These are phyloP conservation scores for Meiosimyza decipiens DNA, from an alignment of 2,888 invertebrate species.

Conservation along the genomic window DNA sequence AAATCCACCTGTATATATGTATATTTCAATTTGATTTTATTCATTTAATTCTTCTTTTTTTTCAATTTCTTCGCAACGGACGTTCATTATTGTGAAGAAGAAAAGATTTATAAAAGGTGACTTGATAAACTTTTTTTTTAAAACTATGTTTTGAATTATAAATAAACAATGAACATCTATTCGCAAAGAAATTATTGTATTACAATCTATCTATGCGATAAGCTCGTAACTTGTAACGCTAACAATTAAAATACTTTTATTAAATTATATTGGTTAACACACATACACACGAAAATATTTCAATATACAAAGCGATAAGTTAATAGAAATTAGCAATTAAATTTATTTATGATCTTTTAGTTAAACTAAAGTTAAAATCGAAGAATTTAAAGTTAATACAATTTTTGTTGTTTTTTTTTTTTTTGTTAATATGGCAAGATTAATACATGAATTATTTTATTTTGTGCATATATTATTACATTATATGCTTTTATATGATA, in stretches of 20 bases:
- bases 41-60: constrained; percentile 43
- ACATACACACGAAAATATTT: neutral
- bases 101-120: neutral
- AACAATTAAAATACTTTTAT: neutral
- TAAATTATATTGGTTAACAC: neutral
- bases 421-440: constrained; percentile 67
- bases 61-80: constrained; percentile 62
- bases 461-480: neutral
- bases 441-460: constrained; percentile 57
- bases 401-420: constrained; percentile 47
- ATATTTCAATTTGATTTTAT: constrained; percentile 24
- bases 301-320: neutral
- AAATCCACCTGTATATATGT: too few species aligned
- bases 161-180: constrained; percentile 59
- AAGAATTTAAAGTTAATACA: constrained; percentile 29
- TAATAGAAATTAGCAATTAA: neutral
- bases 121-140: too few species aligned
- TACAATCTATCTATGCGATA: constrained; percentile 5
- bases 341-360: neutral
- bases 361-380: constrained; percentile 29
- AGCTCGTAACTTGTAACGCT: neutral
- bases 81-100: constrained; percentile 52
- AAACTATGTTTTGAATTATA: too few species aligned
- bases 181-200: constrained; percentile 55
- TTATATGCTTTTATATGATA: neutral